Percentiles rank a stretch among this genome's conserved stretches.
phyloP scores from a whole-genome alignment of 1,140 invertebrate species.

The Drosophila simulans region DNA sequence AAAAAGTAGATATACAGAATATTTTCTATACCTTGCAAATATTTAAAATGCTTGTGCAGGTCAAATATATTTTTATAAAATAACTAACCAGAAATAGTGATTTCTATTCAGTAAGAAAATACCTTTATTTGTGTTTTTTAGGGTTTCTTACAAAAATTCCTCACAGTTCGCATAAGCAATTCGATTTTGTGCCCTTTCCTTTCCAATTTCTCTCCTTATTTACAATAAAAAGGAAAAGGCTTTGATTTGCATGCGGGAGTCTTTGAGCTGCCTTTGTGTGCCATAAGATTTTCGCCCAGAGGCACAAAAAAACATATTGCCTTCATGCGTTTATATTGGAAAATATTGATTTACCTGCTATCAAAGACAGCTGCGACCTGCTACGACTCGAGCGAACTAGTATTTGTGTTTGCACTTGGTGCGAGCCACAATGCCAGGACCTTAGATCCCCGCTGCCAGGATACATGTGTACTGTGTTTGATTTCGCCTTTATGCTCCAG shows the following conservation, averaged over 20 bases:
- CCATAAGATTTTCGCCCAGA: slow-evolving; percentile 33
- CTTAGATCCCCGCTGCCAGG: slow-evolving; percentile 22
- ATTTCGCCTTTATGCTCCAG: slow-evolving; percentile 53
- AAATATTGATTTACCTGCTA: slow-evolving; percentile 82
- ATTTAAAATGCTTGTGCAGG: too few species aligned
- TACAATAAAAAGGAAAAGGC: slow-evolving; percentile 16
- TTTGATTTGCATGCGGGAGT: slow-evolving; percentile 38
- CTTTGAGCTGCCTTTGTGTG: slow-evolving; percentile 51
- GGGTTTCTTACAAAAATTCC: not conserved
- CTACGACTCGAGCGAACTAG: slow-evolving; percentile 10
- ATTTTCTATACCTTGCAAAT: not conserved
- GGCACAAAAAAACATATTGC: slow-evolving; percentile 41
- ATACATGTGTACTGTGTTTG: slow-evolving; percentile 7
- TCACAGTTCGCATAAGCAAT: slow-evolving; percentile 28
- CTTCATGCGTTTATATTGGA: slow-evolving; percentile 75
- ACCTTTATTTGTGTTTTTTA: not conserved
- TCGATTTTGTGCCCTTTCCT: slow-evolving; percentile 4
- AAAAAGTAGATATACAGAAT: not conserved
- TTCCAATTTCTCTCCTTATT: slow-evolving; percentile 4
- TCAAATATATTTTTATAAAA: too few species aligned
- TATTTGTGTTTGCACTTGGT: slow-evolving; percentile 29
- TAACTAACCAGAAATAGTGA: not conserved
- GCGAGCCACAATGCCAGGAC: slow-evolving; percentile 18
- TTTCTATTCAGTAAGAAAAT: not conserved
- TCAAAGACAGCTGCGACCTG: slow-evolving; percentile 70